Conservation (phyloP, 37 sponge, comb jelly and placozoan genomes). For the Cladorhizidae sp. region DNA sequence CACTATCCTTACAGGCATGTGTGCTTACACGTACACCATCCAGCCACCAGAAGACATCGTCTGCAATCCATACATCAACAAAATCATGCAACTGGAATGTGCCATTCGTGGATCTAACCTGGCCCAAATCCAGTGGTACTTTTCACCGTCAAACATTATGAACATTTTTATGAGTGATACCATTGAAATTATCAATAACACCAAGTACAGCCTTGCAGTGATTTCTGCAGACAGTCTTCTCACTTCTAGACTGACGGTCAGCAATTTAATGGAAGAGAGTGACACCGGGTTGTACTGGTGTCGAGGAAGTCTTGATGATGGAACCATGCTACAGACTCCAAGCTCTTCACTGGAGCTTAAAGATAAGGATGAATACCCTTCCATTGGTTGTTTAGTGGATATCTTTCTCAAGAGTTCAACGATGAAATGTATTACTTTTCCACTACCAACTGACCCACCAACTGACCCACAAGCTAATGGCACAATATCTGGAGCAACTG, state of each 20-base stretch:
- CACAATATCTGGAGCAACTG: too few species aligned
- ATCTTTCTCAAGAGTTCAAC: too few species aligned
- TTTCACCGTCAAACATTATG: constrained; percentile 8
- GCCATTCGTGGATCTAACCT: neutral
- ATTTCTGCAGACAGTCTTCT: neutral
- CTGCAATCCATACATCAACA: constrained; percentile 30
- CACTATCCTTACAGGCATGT: neutral
- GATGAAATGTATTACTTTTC: too few species aligned
- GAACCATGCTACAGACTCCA: too few species aligned
- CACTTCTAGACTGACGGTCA: neutral
- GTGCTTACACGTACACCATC: neutral
- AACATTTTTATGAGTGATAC: neutral
- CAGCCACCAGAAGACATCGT: constrained; percentile 26
- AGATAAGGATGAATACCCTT: neutral
- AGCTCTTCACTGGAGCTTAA: neutral
- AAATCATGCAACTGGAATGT: constrained; percentile 4
- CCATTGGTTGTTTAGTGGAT: too few species aligned
- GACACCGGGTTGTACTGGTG: constrained; percentile 11
- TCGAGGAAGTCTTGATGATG: neutral
- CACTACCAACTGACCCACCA: too few species aligned
- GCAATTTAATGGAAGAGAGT: neutral
- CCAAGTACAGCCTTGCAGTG: neutral
- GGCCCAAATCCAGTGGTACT: constrained; percentile 13
- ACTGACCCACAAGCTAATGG: too few species aligned
- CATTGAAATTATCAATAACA: neutral